Base-by-base conservation (phyloP, 2,888 invertebrate species). In the Phlogophora meticulosa region DNA sequence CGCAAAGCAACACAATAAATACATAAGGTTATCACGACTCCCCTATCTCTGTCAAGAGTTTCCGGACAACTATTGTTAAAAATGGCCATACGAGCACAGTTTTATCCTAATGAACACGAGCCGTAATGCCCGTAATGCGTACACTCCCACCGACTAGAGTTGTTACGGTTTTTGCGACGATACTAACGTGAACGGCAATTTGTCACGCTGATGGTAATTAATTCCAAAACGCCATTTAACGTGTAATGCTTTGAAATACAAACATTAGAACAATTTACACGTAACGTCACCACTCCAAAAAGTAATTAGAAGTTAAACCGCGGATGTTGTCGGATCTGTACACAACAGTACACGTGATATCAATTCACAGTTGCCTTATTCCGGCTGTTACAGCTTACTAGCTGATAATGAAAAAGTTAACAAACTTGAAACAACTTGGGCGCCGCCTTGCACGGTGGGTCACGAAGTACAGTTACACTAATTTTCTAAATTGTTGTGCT, bases 141-240 rank as follows among this genome's bases (percentile, higher is more conserved):
- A 10, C 28, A n/a, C 32, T 15, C 7, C 24, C 34, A 24, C 42
- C 5, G 24, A 42, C 10, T 42, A n/a, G n/a, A 9, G 20, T 40
- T 42, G 48, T 38, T 22, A 51, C 24, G 40, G 45, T 51, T 75
- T 36, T 51, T 38, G 40, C 17, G 24, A 38, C 24, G 28, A 45
- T 28, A 68, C 43, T n/a, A 22, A 32, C 38, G 42, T 34, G n/a
- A 48, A 53, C 57, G 13, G 17, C 28, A 32, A 58, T 72, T 72
- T 58, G 57, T 78, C 74, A 53, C 20, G 36, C 73, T 58, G 43
- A 11, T 62, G 57, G 32, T 43, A 53, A 72, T 78, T 72, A 57
- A 57, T 78, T 40, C 9, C 34, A 15, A 15, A 55, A 40, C 42
- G 17, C 28, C n/a, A 53, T 48, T 53, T 57, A 72, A 48, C 20